Percentiles rank a stretch among this genome's conserved stretches.
Conservation (phyloP, 2,113 vertebrate species). For the Rousettus leschenaultii region DNA sequence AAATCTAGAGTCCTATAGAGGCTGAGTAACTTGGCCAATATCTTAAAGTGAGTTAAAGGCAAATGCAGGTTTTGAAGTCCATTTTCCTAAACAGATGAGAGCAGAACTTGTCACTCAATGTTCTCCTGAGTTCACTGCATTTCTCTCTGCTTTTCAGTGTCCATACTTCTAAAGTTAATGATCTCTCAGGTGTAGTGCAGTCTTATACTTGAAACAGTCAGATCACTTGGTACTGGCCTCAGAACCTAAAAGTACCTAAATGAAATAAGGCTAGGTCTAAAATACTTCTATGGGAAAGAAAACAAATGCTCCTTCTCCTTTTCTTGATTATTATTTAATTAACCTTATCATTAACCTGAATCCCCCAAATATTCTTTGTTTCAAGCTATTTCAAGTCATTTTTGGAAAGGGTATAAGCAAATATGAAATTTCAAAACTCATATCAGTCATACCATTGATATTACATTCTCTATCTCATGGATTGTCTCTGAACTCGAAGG, state of each 20-base stretch:
- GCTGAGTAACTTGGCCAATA: background rate
- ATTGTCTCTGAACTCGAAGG: background rate
- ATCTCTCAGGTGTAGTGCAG: background rate
- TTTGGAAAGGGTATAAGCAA: background rate
- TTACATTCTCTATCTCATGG: background rate
- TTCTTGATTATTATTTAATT: slow-evolving; percentile 1
- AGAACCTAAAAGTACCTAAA: background rate
- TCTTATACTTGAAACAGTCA: background rate
- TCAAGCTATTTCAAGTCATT: background rate
- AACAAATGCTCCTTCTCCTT: background rate
- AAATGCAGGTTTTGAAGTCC: background rate
- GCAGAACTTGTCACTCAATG: background rate
- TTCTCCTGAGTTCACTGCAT: background rate
- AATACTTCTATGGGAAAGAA: background rate
- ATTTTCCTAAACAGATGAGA: background rate
- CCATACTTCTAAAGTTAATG: background rate
- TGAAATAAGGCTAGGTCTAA: background rate
- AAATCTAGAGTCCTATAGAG: background rate
- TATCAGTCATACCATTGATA: background rate
- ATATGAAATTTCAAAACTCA: background rate
- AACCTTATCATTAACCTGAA: background rate
- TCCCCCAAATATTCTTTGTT: background rate
- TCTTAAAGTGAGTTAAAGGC: background rate
- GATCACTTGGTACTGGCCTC: background rate
- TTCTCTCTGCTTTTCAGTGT: background rate